A percentile compares a stretch with the other conserved stretches of the same genome.
These are phyloP conservation scores for Orchesella flavescens DNA, from an alignment of 2,888 invertebrate genomes.

Conservation along the genomic window DNA sequence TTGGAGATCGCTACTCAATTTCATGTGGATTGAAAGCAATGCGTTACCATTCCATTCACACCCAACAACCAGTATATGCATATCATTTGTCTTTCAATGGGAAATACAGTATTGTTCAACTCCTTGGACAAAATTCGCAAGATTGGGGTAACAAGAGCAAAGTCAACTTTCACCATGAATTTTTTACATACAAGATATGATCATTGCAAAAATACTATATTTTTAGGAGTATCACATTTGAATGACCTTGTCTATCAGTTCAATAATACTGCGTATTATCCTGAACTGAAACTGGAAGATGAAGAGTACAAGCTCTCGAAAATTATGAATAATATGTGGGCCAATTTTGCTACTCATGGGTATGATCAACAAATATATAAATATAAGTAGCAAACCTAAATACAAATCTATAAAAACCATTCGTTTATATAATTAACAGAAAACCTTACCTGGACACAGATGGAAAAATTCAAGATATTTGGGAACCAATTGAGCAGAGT, in stretches of 20 bases:
- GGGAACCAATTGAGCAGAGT: slow-evolving; percentile 64
- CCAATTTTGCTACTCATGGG: slow-evolving; percentile 65
- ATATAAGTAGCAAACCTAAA: neutral
- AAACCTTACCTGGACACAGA: neutral
- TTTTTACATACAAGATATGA: no score
- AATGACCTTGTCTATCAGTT: slow-evolving; percentile 69
- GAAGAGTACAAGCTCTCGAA: slow-evolving; percentile 55
- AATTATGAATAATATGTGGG: slow-evolving; percentile 52
- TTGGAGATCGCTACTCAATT: slow-evolving; percentile 67
- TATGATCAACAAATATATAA: slow-evolving; percentile 6
- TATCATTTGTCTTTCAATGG: slow-evolving; percentile 67
- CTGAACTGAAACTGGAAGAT: slow-evolving; percentile 31
- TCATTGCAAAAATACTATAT: slow-evolving; percentile 1
- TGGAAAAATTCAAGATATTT: slow-evolving; percentile 47
- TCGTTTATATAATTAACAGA: neutral
- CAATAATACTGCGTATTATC: slow-evolving; percentile 68
- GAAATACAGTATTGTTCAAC: slow-evolving; percentile 67
- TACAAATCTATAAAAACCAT: neutral
- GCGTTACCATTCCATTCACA: slow-evolving; percentile 65
- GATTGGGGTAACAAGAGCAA: slow-evolving; percentile 68
- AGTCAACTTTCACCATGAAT: no score
- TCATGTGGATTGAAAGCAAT: slow-evolving; percentile 69
- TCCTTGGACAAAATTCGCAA: slow-evolving; percentile 66
- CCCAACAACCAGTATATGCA: slow-evolving; percentile 67
- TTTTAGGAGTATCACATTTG: slow-evolving; percentile 67